Conservation (phyloP, 2,888 invertebrate genomes). For the Drosophila borealis region DNA sequence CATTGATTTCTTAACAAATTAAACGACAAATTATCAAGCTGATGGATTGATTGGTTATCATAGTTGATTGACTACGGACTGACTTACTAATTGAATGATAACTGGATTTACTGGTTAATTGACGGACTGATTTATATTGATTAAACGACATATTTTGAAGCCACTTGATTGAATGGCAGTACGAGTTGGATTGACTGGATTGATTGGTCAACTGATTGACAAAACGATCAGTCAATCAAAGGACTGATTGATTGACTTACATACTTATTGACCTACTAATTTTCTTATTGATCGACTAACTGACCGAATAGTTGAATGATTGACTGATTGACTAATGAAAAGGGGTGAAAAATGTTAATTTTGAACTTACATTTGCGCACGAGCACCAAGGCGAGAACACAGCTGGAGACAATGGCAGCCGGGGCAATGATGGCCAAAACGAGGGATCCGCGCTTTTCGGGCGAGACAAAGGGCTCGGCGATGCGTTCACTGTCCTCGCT, state of each 20-base stretch:
- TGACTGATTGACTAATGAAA: no score
- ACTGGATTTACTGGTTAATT: not conserved
- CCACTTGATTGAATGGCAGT: not conserved
- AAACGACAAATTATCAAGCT: no score
- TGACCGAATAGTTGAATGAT: not conserved
- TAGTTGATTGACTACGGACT: not conserved
- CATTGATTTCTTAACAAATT: no score
- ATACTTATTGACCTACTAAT: not conserved
- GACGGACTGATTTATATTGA: not conserved
- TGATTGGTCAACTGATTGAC: not conserved
- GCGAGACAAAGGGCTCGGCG: conserved; percentile 82
- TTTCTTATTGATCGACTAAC: not conserved
- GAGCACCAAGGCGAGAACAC: conserved; percentile 78
- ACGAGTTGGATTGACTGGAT: no score
- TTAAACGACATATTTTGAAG: not conserved
- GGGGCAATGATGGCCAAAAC: conserved; percentile 89
- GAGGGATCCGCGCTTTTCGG: conserved; percentile 84
- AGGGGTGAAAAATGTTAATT: no score
- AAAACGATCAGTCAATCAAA: not conserved
- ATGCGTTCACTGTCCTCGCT: conserved; percentile 88
- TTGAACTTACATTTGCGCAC: conserved; percentile 76
- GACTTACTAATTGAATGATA: not conserved
- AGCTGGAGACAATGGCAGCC: conserved; percentile 84
- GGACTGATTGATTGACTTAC: not conserved
- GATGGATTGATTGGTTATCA: no score